phyloP scores from a whole-genome alignment of 92 coral and sea anemone genomes.

The Chrysogorgia sp. region DNA sequence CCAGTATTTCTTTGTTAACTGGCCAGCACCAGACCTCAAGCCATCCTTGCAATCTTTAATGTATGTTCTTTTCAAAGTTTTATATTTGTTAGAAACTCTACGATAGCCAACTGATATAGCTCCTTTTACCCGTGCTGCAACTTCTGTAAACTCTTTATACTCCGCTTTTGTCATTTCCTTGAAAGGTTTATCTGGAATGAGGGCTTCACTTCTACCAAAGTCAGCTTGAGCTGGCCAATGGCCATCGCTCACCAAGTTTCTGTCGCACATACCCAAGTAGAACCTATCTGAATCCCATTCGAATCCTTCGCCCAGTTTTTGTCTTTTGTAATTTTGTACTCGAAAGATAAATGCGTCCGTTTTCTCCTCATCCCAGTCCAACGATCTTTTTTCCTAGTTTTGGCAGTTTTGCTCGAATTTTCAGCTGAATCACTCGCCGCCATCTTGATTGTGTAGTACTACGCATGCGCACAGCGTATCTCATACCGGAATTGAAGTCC shows the following conservation, averaged over 20 bases:
- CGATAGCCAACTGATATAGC: constrained; percentile 23
- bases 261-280: constrained; percentile 54
- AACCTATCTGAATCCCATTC: constrained; percentile 58
- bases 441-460: not conserved
- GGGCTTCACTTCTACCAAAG: constrained; percentile 54
- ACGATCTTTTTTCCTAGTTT: constrained; percentile 28
- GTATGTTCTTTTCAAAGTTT: constrained; percentile 29
- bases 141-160: constrained; percentile 34
- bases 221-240: too few relatives aligned
- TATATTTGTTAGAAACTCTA: constrained; percentile 51
- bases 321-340: constrained; percentile 41
- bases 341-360: constrained; percentile 30
- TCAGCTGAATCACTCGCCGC: not conserved
- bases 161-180: constrained; percentile 53
- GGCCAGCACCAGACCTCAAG: constrained; percentile 32
- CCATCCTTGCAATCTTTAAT: constrained; percentile 26
- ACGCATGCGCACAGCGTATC: not conserved
- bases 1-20: constrained; percentile 39
- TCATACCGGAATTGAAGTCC: not conserved
- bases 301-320: constrained; percentile 50
- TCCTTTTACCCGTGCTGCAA: constrained; percentile 37
- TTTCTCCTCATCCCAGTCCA: constrained; percentile 57
- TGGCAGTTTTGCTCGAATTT: too few relatives aligned
- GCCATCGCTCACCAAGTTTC: constrained; percentile 56
- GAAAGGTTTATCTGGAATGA: constrained; percentile 15